Evolutionary conservation across 2,113 vertebrate genomes (phyloP).

Genomic region (Lipophrys pholis): DNA sequence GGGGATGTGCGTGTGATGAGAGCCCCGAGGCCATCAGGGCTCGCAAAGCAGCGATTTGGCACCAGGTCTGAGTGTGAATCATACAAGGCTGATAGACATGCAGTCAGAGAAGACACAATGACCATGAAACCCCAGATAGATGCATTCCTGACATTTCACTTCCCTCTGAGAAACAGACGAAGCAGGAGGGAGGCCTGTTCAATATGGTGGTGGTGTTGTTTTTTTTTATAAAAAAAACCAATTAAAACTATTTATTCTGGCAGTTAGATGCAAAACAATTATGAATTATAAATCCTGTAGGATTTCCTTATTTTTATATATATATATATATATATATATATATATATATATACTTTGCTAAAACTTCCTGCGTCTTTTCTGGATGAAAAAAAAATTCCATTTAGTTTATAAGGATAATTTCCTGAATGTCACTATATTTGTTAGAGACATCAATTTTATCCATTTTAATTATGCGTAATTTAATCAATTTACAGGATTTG

Average conservation of each 20-base stretch:
- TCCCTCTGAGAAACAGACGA: constrained; percentile 19
- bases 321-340: no score
- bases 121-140: constrained; percentile 54
- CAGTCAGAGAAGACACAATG: constrained; percentile 58
- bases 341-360: no score
- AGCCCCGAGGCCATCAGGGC: constrained; percentile 49
- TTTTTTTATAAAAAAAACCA: neutral
- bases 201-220: no score
- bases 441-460: neutral
- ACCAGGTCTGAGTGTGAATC: constrained; percentile 72
- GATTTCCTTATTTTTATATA: no score
- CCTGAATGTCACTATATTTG: no score
- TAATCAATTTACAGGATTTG: neutral
- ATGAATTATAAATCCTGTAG: neutral
- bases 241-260: neutral
- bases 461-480: neutral
- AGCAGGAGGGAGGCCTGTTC: neutral
- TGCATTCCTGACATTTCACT: constrained; percentile 64
- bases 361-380: no score
- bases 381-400: neutral
- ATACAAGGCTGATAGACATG: constrained; percentile 59
- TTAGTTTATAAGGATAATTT: neutral
- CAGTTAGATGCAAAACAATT: neutral
- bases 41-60: constrained; percentile 53
- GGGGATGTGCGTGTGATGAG: constrained; percentile 21